These are phyloP conservation scores for Choloepus didactylus DNA, from an alignment of 2,797 vertebrate genomes.

Conservation along the genomic window DNA sequence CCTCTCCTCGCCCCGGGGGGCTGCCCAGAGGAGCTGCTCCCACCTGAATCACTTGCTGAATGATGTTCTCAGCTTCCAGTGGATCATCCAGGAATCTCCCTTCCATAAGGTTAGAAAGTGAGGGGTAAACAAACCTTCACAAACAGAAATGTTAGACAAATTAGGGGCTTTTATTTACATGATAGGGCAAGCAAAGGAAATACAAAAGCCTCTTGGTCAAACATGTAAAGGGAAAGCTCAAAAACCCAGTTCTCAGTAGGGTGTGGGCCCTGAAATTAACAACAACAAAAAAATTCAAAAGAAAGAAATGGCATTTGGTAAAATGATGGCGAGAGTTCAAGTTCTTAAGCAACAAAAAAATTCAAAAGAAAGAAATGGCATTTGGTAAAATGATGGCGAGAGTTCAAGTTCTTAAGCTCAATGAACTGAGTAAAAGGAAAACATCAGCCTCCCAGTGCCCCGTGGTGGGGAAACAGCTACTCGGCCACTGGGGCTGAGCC, in stretches of 20 bases:
- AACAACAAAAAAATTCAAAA: neutral
- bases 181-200: neutral
- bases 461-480: rapidly evolving
- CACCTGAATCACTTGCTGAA: rapidly evolving
- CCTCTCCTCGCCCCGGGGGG: too few relatives aligned
- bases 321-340: neutral
- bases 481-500: too few relatives aligned
- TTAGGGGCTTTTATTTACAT: constrained; percentile 68
- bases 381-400: neutral
- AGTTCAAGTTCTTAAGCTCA: neutral
- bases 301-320: neutral
- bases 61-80: neutral
- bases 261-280: neutral
- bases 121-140: neutral
- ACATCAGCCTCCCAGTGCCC: neutral
- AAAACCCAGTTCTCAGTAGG: neutral
- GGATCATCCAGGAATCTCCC: neutral
- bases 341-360: neutral
- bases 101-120: neutral
- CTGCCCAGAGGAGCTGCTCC: neutral
- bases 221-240: neutral
- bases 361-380: neutral
- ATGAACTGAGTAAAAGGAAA: neutral
- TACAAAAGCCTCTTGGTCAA: neutral
- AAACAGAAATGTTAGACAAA: constrained; percentile 6